Evolutionary conservation across 2,888 invertebrate species (phyloP).

Genomic region (Ypsolopha sequella): DNA sequence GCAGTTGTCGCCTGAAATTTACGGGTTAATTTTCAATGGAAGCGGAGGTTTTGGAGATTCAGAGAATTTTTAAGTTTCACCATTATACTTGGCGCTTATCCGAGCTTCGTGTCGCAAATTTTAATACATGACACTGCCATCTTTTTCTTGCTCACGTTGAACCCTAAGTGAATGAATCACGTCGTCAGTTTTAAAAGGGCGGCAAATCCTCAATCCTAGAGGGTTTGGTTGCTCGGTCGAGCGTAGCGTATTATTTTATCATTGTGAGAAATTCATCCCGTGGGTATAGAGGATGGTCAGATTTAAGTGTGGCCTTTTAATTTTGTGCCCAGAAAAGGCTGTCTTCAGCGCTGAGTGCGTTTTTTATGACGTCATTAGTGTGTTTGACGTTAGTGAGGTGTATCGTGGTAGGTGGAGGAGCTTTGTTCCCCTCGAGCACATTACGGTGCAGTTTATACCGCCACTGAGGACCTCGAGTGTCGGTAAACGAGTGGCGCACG

Average conservation of each 20-base stretch:
- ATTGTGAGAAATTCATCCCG: slow-evolving; percentile 1
- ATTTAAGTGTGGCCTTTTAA: no score
- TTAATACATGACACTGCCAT: background rate
- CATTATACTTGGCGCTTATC: slow-evolving; percentile 33
- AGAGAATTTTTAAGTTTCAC: slow-evolving; percentile 48
- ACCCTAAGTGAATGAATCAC: no score
- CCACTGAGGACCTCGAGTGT: slow-evolving; percentile 16
- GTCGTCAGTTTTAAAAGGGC: slow-evolving; percentile 12
- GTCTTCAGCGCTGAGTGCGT: background rate
- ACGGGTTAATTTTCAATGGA: slow-evolving; percentile 67
- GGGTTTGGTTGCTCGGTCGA: slow-evolving; percentile 23
- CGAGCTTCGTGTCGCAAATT: slow-evolving; percentile 5
- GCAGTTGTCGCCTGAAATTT: slow-evolving; percentile 66
- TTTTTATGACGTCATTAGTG: background rate
- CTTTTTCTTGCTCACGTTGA: no score
- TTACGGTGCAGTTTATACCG: background rate
- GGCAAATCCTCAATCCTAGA: slow-evolving; percentile 15
- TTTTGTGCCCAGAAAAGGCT: background rate
- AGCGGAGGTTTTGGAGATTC: slow-evolving; percentile 42
- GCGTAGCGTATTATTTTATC: slow-evolving; percentile 30
- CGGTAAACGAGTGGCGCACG: slow-evolving; percentile 18
- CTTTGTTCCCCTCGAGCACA: background rate
- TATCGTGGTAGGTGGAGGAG: background rate
- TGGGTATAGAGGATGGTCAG: no score
- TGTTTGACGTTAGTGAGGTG: background rate